phyloP scores from a whole-genome alignment of 2,888 invertebrate genomes.

The Netelia inedita region DNA sequence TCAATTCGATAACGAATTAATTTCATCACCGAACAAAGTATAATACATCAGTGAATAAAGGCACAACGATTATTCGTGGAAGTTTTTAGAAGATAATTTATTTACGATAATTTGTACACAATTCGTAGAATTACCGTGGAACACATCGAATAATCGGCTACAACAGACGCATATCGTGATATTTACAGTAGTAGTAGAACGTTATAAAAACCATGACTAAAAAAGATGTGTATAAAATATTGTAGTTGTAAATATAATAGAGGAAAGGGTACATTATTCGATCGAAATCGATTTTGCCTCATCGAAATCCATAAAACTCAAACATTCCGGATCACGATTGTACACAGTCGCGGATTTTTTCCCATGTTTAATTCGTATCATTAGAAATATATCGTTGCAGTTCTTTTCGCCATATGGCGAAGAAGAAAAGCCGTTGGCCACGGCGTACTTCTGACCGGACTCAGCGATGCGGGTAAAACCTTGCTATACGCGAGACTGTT shows the following conservation, averaged over 20 bases:
- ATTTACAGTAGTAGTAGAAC: constrained; percentile 76
- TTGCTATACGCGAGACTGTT: constrained; percentile 92
- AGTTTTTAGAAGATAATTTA: background rate
- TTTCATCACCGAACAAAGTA: background rate
- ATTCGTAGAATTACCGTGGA: constrained; percentile 37
- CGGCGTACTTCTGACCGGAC: constrained; percentile 92
- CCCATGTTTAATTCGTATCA: background rate
- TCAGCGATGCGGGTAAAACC: constrained; percentile 97
- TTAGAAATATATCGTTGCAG: constrained; percentile 84
- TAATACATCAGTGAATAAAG: constrained; percentile 54
- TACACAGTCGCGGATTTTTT: background rate
- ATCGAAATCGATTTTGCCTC: constrained; percentile 48
- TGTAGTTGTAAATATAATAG: constrained; percentile 78
- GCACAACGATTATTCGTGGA: background rate
- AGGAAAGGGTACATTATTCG: constrained; percentile 76
- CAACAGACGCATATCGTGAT: constrained; percentile 72
- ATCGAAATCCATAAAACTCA: constrained; percentile 26
- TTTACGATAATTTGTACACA: constrained; percentile 60
- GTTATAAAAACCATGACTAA: constrained; percentile 74
- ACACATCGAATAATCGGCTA: constrained; percentile 51
- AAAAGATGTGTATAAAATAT: constrained; percentile 75
- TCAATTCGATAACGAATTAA: constrained; percentile 49
- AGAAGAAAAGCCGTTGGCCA: constrained; percentile 87
- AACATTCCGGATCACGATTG: constrained; percentile 47
- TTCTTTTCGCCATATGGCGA: constrained; percentile 88